A percentile compares a stretch with the other conserved stretches of the same genome.
phyloP scores from a whole-genome alignment of 2,113 vertebrate genomes.

The Cryptotis parvus region DNA sequence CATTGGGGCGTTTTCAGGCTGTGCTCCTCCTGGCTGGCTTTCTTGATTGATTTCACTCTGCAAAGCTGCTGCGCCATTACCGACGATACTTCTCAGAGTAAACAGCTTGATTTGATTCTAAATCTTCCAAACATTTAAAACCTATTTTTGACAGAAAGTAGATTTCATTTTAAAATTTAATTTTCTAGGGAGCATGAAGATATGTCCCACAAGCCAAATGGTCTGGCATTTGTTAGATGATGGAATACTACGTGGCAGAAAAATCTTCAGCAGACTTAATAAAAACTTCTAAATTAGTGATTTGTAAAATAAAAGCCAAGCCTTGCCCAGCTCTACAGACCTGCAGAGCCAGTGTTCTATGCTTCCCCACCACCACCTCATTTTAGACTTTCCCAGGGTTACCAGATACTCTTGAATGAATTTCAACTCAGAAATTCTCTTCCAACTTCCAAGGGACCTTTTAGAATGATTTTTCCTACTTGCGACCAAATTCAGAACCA shows the following conservation, averaged over 20 bases:
- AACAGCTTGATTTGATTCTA: background rate
- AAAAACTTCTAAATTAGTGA: background rate
- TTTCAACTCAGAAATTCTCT: constrained; percentile 47
- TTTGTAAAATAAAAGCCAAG: constrained; percentile 54
- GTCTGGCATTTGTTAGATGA: constrained; percentile 2
- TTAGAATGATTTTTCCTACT: constrained; percentile 7
- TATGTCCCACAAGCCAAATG: background rate
- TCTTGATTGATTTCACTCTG: background rate
- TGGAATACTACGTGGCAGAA: background rate
- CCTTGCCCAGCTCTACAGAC: background rate
- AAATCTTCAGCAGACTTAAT: constrained; percentile 35
- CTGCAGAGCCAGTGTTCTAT: constrained; percentile 41
- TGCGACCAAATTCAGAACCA: background rate
- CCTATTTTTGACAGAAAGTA: constrained; percentile 15
- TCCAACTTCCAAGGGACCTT: background rate
- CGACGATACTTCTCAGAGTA: constrained; percentile 22
- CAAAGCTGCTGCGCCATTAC: background rate
- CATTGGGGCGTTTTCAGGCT: background rate
- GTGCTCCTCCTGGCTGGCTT: background rate
- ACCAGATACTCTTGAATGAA: constrained; percentile 1
- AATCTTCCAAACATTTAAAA: constrained; percentile 28
- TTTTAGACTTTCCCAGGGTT: constrained; percentile 18
- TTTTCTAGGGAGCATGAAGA: constrained; percentile 11
- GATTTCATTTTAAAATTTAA: constrained; percentile 44
- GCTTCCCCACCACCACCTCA: background rate